phyloP scores from a whole-genome alignment of 2,797 vertebrate genomes.

The Parotocinclus haroldoi region DNA sequence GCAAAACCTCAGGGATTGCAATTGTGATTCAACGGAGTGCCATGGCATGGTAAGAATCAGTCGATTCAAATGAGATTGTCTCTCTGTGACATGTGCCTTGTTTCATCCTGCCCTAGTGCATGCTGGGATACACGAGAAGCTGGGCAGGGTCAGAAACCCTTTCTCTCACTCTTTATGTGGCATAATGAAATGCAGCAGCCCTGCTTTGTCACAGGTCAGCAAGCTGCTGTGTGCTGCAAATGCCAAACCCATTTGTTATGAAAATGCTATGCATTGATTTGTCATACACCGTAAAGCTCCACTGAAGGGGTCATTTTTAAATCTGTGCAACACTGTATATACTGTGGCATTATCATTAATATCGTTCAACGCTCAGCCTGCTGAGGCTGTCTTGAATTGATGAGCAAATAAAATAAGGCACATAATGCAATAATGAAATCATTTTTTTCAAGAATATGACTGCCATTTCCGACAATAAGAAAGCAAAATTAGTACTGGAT shows the following conservation, averaged over 20 bases:
- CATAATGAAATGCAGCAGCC: constrained; percentile 51
- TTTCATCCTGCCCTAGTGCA: constrained; percentile 1
- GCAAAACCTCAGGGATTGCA: constrained; percentile 16
- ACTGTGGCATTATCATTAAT: constrained; percentile 67
- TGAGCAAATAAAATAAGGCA: neutral
- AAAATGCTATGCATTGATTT: constrained; percentile 58
- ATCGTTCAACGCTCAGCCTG: constrained; percentile 45
- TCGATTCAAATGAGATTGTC: constrained; percentile 18
- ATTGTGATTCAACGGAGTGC: neutral
- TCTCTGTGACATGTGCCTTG: constrained; percentile 1
- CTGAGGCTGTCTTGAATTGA: constrained; percentile 16
- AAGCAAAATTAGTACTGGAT: neutral
- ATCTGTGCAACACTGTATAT: constrained; percentile 58
- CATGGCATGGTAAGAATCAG: neutral
- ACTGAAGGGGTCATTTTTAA: constrained; percentile 53
- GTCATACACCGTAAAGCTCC: constrained; percentile 54
- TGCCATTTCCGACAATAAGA: neutral
- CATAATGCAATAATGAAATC: neutral
- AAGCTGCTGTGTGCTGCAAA: constrained; percentile 51
- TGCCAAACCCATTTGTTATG: constrained; percentile 54
- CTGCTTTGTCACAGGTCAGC: constrained; percentile 54
- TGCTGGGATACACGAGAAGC: constrained; percentile 4
- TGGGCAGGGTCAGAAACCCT: constrained; percentile 3
- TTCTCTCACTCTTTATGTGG: constrained; percentile 4
- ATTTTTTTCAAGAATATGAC: neutral